Conservation (phyloP, 2,888 invertebrate genomes). For the Cerceris ruficornis region DNA sequence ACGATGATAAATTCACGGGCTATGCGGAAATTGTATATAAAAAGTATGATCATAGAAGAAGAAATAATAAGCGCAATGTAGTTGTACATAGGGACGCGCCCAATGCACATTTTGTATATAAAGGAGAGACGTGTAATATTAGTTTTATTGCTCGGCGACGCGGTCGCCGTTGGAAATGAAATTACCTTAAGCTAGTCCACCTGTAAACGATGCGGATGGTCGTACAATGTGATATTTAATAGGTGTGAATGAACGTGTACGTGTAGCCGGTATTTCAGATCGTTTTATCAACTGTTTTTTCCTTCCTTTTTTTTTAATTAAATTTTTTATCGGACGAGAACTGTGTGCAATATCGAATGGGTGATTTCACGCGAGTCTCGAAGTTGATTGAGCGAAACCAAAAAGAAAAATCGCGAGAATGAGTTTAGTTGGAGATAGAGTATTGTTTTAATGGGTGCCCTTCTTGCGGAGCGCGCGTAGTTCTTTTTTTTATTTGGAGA, state of each 20-base stretch:
- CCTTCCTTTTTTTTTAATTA: conserved; percentile 3
- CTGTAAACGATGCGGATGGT: conserved; percentile 72
- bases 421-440: not conserved
- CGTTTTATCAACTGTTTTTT: not conserved
- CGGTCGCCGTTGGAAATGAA: conserved; percentile 36
- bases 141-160: conserved; percentile 36
- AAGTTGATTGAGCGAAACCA: not conserved
- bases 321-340: not conserved
- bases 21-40: too few relatives aligned
- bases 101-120: conserved; percentile 1
- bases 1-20: too few relatives aligned
- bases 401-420: not conserved
- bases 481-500: not conserved
- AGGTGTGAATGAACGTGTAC: conserved; percentile 49
- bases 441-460: not conserved
- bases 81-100: not conserved
- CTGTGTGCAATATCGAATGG: conserved; percentile 55
- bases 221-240: conserved; percentile 78
- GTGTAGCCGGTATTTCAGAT: conserved; percentile 18
- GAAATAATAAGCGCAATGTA: too few relatives aligned
- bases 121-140: conserved; percentile 18
- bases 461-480: too few relatives aligned
- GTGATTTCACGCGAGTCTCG: not conserved
- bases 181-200: conserved; percentile 75
- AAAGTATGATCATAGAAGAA: too few relatives aligned